A percentile compares a stretch with the other conserved stretches of the same genome.
Conservation (phyloP, 2,797 vertebrate genomes). For the Balearica regulorum region DNA sequence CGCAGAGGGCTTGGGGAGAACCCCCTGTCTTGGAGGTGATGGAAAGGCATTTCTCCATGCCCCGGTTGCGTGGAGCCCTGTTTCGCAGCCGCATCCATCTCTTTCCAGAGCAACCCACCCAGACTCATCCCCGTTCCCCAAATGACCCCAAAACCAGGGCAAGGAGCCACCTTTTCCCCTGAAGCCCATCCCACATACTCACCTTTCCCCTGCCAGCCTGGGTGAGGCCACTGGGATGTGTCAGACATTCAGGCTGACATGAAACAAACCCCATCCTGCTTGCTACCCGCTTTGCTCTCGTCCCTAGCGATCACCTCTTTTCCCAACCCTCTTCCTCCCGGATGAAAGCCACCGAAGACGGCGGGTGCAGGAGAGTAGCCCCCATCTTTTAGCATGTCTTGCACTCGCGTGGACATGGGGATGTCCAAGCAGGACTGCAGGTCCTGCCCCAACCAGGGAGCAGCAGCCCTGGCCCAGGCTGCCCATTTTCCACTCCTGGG, state of each 20-base stretch:
- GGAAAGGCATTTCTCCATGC: not conserved
- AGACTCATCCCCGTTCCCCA: not conserved
- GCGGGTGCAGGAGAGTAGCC: not conserved
- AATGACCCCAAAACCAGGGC: not conserved
- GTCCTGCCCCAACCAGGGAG: not conserved
- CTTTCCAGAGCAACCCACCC: not conserved
- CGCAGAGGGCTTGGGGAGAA: not conserved
- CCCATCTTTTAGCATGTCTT: not conserved
- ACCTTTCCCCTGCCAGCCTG: not conserved
- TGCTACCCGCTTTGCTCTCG: not conserved
- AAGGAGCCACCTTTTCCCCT: not conserved
- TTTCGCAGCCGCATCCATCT: not conserved
- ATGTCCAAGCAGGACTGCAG: not conserved
- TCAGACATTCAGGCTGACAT: not conserved
- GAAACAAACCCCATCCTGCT: not conserved
- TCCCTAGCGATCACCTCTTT: slow-evolving; percentile 23
- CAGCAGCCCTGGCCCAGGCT: not conserved
- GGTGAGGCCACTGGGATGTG: not conserved
- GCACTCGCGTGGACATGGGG: not conserved
- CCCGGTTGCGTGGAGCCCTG: rapidly evolving
- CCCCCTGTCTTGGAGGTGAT: rapidly evolving
- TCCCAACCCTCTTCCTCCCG: not conserved
- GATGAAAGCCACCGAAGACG: not conserved
- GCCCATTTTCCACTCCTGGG: not conserved
- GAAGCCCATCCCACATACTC: not conserved